A percentile compares a stretch with the other conserved stretches of the same genome.
Conservation (phyloP, 2,113 vertebrate genomes). For the Merops nubicus region DNA sequence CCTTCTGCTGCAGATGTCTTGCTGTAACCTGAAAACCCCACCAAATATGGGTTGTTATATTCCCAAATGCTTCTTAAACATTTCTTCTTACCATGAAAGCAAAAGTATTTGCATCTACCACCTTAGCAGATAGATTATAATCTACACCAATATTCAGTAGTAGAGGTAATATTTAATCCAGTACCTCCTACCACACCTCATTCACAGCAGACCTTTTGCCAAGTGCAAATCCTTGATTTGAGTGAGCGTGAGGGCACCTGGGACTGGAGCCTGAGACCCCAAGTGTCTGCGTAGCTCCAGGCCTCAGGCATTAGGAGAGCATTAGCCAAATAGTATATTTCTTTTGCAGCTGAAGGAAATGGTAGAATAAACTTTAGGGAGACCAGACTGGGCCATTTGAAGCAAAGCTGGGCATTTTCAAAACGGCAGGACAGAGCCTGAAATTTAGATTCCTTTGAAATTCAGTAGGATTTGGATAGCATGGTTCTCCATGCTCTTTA, state of each 20-base stretch:
- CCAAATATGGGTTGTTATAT: background rate
- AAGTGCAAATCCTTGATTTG: background rate
- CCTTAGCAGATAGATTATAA: background rate
- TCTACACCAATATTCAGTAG: background rate
- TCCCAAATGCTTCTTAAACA: background rate
- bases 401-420: background rate
- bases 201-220: background rate
- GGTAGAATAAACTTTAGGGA: background rate
- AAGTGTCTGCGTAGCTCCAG: background rate
- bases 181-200: background rate
- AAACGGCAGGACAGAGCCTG: background rate
- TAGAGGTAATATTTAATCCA: background rate
- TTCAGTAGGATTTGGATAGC: background rate
- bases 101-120: background rate
- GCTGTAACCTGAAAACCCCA: background rate
- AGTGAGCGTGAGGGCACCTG: background rate
- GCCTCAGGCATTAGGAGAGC: background rate
- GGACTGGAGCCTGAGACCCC: background rate
- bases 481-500: background rate
- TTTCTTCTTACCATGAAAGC: background rate
- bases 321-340: background rate
- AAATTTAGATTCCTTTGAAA: background rate
- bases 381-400: background rate
- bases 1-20: background rate
- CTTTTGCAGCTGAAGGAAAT: background rate